Conservation (phyloP, 2,888 invertebrate species). For the Tribolium freemani region DNA sequence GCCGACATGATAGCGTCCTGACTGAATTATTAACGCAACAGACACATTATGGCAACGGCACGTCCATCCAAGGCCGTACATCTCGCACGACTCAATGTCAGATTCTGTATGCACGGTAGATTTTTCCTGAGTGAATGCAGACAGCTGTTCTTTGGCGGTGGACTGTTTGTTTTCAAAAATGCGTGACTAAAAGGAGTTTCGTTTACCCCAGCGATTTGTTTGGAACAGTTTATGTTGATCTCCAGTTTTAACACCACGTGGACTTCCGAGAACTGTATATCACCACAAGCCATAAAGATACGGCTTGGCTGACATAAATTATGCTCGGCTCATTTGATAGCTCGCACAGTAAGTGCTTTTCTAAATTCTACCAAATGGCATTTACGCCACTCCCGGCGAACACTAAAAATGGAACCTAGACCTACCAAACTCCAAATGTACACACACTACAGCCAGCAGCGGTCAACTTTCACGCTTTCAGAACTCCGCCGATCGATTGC, state of each 20-base stretch:
- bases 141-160: conserved; percentile 58
- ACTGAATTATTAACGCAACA: conserved; percentile 63
- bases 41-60: conserved; percentile 54
- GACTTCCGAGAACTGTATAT: conserved; percentile 65
- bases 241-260: conserved; percentile 64
- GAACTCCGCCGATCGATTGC: conserved; percentile 2
- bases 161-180: conserved; percentile 63
- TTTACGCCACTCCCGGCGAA: conserved; percentile 51
- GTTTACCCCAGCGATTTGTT: conserved; percentile 61
- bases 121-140: conserved; percentile 49
- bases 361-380: conserved; percentile 63
- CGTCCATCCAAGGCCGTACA: conserved; percentile 33
- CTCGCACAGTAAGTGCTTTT: conserved; percentile 62
- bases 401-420: conserved; percentile 51
- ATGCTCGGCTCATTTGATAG: conserved; percentile 62
- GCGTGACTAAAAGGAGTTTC: conserved; percentile 65
- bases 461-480: conserved; percentile 16
- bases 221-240: conserved; percentile 64
- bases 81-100: conserved; percentile 3
- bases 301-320: conserved; percentile 66
- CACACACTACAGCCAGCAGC: neutral
- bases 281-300: conserved; percentile 64
- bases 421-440: conserved; percentile 16
- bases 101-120: conserved; percentile 15
- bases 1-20: conserved; percentile 61